Evolutionary conservation across 2,888 invertebrate genomes (phyloP), one percentile per base, ranked within the genome.

Genomic region (Protophormia terraenovae): DNA sequence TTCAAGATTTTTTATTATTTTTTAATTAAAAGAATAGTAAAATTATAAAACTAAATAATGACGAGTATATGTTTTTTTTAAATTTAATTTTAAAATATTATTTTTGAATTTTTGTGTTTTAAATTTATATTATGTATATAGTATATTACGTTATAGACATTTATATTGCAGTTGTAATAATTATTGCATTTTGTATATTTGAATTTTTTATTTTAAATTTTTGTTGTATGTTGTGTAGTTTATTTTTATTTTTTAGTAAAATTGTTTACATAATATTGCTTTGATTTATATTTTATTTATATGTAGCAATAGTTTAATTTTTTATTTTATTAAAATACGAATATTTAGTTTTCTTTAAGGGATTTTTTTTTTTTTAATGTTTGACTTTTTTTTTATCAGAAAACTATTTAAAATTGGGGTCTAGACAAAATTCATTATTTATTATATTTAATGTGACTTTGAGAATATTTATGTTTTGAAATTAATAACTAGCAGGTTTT

Each of bases 41-140:
- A 62, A 76, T 58, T 75, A 64, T 47, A 47, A 27, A 76, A 53
- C 64, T 81, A 80, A 72, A 81, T 84, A 75, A 75, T 78, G 82
- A 82, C 81, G 64, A 85, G 81, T 78, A 64, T 12, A 55, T 29
- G 38, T 66, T 27, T 47, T 58, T 29, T 32, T 77, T 19, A 38
- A 50, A 32, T 50, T 10, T 14, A 8, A 10, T 64, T 10, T n/a
- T 45, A 19, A 66, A 27, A n/a, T 32, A 27, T 41, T 64, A 29
- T 58, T 19, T 24, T 19, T 53, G 3, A 32, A 35, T 32, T 50
- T 4, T 41, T 58, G 41, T 58, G 12, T 29, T 22, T 29, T 1
- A 24, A n/a, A 12, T 66, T 55, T 58, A 50, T 58, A 12, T 27
- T 60, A 16, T 35, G 50, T 41, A 16, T 16, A 62, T 14, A n/a